phyloP scores from a whole-genome alignment of 92 coral and sea anemone genomes.

The Phenganax subtilis region DNA sequence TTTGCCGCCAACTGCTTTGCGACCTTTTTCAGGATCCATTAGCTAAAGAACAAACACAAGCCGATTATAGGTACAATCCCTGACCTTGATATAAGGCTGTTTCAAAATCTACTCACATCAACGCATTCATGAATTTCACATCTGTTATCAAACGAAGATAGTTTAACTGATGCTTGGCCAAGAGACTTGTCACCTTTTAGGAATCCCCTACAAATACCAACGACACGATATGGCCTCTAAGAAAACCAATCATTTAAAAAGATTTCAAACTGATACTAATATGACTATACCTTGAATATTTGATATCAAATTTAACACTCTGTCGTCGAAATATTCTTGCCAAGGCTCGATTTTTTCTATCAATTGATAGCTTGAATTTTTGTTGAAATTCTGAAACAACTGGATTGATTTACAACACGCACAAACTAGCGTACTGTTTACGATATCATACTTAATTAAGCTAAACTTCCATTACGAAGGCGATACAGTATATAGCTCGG shows the following conservation, averaged over 20 bases:
- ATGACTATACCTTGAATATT: conserved; percentile 71
- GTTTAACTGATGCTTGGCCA: conserved; percentile 82
- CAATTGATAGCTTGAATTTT: conserved; percentile 81
- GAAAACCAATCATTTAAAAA: no score
- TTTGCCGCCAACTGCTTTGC: conserved; percentile 90
- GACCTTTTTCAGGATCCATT: conserved; percentile 92
- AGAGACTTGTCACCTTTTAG: conserved; percentile 91
- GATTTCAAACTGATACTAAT: no score
- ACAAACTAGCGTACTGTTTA: neutral
- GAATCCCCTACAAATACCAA: conserved; percentile 58
- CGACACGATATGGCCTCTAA: no score
- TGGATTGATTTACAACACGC: neutral
- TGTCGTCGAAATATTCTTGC: conserved; percentile 84
- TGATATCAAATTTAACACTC: conserved; percentile 73
- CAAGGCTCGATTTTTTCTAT: conserved; percentile 81
- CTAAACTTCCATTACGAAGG: no score
- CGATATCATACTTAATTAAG: no score
- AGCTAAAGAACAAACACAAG: conserved; percentile 44
- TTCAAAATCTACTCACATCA: conserved; percentile 62
- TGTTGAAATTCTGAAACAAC: conserved; percentile 71
- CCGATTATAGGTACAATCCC: neutral
- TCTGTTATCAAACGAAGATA: conserved; percentile 74
- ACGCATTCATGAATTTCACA: conserved; percentile 90
- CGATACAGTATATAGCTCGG: no score
- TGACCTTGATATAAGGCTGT: neutral